Base-by-base conservation (phyloP, 2,113 vertebrate species). In the Corydoras maculifer region DNA sequence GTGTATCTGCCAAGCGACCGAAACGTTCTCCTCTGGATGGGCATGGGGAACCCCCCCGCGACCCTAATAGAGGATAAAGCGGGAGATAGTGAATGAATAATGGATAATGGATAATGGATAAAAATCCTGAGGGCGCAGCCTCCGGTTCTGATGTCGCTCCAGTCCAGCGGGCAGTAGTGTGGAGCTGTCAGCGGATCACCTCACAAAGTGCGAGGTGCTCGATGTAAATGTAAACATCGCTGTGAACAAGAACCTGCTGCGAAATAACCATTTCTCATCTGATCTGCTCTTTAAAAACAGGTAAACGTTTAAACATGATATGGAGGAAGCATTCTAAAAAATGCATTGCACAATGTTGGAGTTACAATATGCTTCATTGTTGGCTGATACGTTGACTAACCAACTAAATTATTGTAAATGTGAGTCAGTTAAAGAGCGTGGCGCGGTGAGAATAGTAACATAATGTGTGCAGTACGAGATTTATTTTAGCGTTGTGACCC, bases 281-380 rank as follows among this genome's bases (percentile, higher is more conserved):
- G 13, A 53, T 55, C 78, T 72, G 81, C 81, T n/a, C 32, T 69
- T 14, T 48, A 65, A 78, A 51, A 88, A 84, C 87, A 90, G 88
- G 88, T 87, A 18, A 63, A 79, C 18, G 35, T 43, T 43, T 43
- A 43, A 43, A 43, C 4, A 43, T 4, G 35, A 5, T 5, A 43
- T 43, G 4, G 35, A 43, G 7, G 35, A 8, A 8, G 35, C 35
- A 2, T 43, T 43, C 35, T 2, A 43, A 43, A 25, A 43, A 43
- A 43, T 43, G 35, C 35, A 43, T 32, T 35, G 2, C 10, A 8
- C 2, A 18, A 31, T 31, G 1, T 18, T 31, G 32, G 8, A 7
- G 18, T 31, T 4, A 29, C 3, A 1, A 10, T 5, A 35, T 13
- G 9, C 18, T 31, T 5, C 57, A 5, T 55, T 55, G 32, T 1